Conservation (phyloP, 2,888 invertebrate genomes). For the Ophion ventricosus region DNA sequence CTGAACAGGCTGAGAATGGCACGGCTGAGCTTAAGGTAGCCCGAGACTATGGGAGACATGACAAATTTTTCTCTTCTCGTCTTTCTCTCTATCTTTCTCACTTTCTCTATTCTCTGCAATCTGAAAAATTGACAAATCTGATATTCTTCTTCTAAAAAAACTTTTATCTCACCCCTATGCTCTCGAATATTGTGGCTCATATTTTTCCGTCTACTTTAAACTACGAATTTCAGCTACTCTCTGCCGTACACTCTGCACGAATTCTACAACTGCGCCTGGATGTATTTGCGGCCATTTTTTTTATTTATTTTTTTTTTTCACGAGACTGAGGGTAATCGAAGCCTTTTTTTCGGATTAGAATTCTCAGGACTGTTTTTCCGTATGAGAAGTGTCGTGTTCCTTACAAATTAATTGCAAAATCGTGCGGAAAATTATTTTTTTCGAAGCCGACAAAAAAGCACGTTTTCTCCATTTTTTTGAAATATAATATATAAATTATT, state of each 20-base stretch:
- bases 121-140: conserved; percentile 31
- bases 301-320: background rate
- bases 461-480: no score
- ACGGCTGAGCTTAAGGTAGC: conserved; percentile 80
- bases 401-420: no score
- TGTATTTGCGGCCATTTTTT: background rate
- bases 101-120: conserved; percentile 14
- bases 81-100: conserved; percentile 18
- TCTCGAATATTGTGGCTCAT: conserved; percentile 14
- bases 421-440: no score
- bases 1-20: conserved; percentile 78
- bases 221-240: conserved; percentile 19
- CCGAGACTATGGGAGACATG: conserved; percentile 68
- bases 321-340: background rate
- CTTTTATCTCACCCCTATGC: conserved; percentile 6
- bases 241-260: background rate
- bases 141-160: conserved; percentile 23
- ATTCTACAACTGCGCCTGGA: conserved; percentile 21
- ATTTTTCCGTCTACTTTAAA: conserved; percentile 20
- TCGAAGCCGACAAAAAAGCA: no score
- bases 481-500: no score
- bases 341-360: background rate
- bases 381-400: no score
- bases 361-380: no score
- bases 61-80: conserved; percentile 43